Evolutionary conservation across 2,113 vertebrate genomes (phyloP), one percentile per base, ranked within the genome.

Genomic region (Terrapene triunguis): DNA sequence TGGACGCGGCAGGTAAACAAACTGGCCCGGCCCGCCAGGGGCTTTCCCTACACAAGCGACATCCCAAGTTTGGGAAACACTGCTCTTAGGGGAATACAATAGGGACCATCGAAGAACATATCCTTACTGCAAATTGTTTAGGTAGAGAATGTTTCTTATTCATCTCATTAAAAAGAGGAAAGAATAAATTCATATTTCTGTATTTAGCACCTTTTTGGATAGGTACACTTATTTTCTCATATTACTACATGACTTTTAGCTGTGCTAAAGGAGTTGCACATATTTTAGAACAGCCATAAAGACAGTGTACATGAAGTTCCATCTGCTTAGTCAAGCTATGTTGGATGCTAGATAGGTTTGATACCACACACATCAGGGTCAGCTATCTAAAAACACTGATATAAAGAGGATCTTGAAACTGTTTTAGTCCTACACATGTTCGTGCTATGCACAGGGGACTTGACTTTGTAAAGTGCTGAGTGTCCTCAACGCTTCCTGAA

Each of bases 151-250:
- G 11, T 19, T 74, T 51, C 51, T 89, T 81, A 90, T 87, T 88
- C 90, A 81, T 88, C 44, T 81, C 90, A 50, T 83, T 78, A 72
- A 55, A 96, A 50, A 57, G 84, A 11, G 22, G 44, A 85, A 92
- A 92, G 3, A 16, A 27, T 85, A 69, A 4, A 88, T 59, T 94
- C 2, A 59, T 42, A 42, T 24, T 27, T 22, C n/a, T 29, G 4
- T 59, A 14, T 79, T 84, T 82, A 4, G 90, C 96, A 87, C 6
- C 53, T 76, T 96, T 95, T 84, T 88, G 22, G 32, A 50, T 78
- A 35, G 6, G 76, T 6, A 92, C 9, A 81, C 48, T 54, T 87
- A 76, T 78, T 80, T 80, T 50, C 78, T 80, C 78, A 48, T 80
- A 83, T 29, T 86, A 87, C 25, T 87, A n/a, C 54, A 85, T 54